A percentile compares a stretch with the other conserved stretches of the same genome.
phyloP scores from a whole-genome alignment of 2,888 invertebrate genomes.

The Caenorhabditis uteleia region DNA sequence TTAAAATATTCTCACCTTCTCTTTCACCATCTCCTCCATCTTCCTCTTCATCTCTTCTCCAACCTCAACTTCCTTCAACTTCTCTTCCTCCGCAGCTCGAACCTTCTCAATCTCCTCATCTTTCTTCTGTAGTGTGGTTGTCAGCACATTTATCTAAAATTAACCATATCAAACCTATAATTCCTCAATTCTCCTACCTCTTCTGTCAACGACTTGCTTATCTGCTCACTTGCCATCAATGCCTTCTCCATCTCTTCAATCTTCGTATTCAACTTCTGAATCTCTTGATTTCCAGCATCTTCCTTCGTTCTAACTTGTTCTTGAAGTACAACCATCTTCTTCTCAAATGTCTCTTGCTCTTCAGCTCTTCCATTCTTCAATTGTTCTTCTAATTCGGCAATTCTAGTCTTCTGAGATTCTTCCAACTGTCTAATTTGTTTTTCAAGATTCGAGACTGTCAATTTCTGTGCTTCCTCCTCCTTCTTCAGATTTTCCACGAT shows the following conservation, averaged over 20 bases:
- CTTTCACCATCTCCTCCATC: not conserved
- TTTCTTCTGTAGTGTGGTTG: slow-evolving; percentile 9
- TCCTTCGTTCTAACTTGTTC: slow-evolving; percentile 1
- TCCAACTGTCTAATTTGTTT: not conserved
- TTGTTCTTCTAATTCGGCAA: not conserved
- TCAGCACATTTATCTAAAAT: slow-evolving; percentile 20
- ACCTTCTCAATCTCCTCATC: slow-evolving; percentile 19
- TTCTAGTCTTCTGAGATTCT: not conserved
- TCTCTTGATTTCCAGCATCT: slow-evolving; percentile 1
- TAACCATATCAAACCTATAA: not conserved
- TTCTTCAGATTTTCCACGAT: not conserved
- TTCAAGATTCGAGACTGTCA: not conserved
- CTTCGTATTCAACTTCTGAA: slow-evolving; percentile 5
- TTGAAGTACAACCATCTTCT: not conserved
- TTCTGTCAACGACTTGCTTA: slow-evolving; percentile 15
- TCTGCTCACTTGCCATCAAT: slow-evolving; percentile 9
- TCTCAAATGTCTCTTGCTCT: not conserved
- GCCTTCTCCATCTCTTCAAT: slow-evolving; percentile 14
- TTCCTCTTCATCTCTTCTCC: not conserved
- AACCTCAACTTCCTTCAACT: not conserved
- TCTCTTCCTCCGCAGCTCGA: slow-evolving; percentile 5
- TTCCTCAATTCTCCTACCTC: slow-evolving; percentile 8
- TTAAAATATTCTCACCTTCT: not conserved
- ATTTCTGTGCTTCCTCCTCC: not conserved
- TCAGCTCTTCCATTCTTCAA: not conserved